These are phyloP conservation scores for Habropoda laboriosa DNA, from an alignment of 1,140 invertebrate genomes.

Conservation along the genomic window DNA sequence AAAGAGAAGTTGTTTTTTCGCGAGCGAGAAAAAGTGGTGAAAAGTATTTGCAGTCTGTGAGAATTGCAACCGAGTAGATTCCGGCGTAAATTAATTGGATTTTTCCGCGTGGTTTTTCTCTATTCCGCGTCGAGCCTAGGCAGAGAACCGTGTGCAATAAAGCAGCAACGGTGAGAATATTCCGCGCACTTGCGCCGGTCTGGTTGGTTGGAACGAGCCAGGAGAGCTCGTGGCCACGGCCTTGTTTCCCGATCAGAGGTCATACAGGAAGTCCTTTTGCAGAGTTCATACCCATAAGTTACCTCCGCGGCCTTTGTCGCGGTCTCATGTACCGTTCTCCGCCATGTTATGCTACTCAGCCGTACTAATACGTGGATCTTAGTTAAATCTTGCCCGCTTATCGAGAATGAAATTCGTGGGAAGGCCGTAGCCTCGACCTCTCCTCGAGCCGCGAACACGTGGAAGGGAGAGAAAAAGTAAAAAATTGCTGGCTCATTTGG, in stretches of 20 bases:
- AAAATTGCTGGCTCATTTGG: no score
- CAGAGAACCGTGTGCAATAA: neutral
- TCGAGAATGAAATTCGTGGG: slow-evolving; percentile 48
- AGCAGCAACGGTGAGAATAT: slow-evolving; percentile 1
- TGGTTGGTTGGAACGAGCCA: slow-evolving; percentile 8
- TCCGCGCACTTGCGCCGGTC: neutral
- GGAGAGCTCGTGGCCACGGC: slow-evolving; percentile 44
- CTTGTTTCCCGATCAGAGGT: slow-evolving; percentile 54
- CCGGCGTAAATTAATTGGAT: neutral
- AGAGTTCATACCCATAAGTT: slow-evolving; percentile 56
- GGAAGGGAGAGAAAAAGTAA: slow-evolving; percentile 9
- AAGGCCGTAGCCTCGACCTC: slow-evolving; percentile 27
- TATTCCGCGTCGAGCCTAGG: neutral
- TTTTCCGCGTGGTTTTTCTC: neutral
- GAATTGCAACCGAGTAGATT: no score
- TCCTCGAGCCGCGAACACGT: neutral
- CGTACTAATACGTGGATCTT: slow-evolving; percentile 48
- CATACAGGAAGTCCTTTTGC: slow-evolving; percentile 53
- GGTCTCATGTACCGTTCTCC: slow-evolving; percentile 42
- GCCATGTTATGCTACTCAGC: slow-evolving; percentile 38
- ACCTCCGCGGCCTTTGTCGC: slow-evolving; percentile 47
- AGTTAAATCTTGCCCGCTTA: slow-evolving; percentile 45
- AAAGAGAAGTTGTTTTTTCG: no score
- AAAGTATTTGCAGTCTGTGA: no score
- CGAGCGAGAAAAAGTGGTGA: no score